Conservation (phyloP, 2,888 invertebrate species). For the Pollenia labialis region DNA sequence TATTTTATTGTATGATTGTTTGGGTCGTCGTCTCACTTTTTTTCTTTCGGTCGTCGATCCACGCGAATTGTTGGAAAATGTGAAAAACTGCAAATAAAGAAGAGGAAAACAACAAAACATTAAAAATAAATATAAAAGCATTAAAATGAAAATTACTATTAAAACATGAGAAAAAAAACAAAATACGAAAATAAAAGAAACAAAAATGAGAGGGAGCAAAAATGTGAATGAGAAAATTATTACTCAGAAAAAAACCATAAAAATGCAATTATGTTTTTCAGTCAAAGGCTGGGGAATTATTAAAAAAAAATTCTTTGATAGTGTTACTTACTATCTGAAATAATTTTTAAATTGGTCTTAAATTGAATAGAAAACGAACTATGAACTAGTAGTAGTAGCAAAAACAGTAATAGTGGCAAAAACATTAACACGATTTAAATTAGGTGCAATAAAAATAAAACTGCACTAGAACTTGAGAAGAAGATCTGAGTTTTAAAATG, state of each 20-base stretch:
- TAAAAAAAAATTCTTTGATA: constrained; percentile 31
- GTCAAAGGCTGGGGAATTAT: constrained; percentile 36
- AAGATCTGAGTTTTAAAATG: no score
- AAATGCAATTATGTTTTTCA: constrained; percentile 68
- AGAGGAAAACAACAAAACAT: constrained; percentile 66
- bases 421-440: no score
- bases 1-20: constrained; percentile 33
- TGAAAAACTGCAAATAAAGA: constrained; percentile 69
- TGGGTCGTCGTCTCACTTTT: constrained; percentile 50
- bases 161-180: constrained; percentile 20
- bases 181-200: constrained; percentile 11
- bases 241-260: constrained; percentile 60
- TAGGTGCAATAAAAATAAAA: no score
- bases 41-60: constrained; percentile 71
- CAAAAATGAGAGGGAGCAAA: constrained; percentile 20
- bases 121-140: constrained; percentile 67
- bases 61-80: constrained; percentile 73
- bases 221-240: constrained; percentile 44
- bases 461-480: no score
- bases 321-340: background rate
- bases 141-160: constrained; percentile 66
- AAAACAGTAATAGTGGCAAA: no score
- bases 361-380: no score
- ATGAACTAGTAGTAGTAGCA: no score
- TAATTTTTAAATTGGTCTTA: no score